A percentile compares a stretch with the other conserved stretches of the same genome.
Evolutionary conservation across 2,797 vertebrate genomes (phyloP).

Genomic region (Myoxocephalus aenaeus): DNA sequence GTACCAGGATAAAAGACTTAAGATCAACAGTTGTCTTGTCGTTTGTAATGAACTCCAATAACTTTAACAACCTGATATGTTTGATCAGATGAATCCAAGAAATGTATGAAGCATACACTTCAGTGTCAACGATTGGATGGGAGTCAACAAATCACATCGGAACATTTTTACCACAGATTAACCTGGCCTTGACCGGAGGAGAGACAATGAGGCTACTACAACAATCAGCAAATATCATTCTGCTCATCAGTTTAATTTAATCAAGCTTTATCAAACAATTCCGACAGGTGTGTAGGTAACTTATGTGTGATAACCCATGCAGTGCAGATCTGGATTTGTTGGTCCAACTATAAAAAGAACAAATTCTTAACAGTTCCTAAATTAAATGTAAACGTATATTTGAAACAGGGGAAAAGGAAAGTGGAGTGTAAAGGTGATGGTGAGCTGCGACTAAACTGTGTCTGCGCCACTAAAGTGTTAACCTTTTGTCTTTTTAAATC

Average conservation of each 20-base stretch:
- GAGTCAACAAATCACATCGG: not conserved
- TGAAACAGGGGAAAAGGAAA: conserved; percentile 5
- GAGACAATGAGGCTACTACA: not conserved
- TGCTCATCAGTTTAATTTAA: not conserved
- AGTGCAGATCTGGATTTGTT: not conserved
- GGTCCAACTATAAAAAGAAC: conserved; percentile 3
- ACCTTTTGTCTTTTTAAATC: not conserved
- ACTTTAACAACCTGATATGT: not conserved
- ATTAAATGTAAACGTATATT: not conserved
- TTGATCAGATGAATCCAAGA: not conserved
- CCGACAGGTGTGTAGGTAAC: conserved; percentile 4
- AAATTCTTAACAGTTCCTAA: not conserved
- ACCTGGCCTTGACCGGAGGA: not conserved
- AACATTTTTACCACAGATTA: not conserved
- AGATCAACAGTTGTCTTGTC: conserved; percentile 54
- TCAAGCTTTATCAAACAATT: conserved; percentile 38
- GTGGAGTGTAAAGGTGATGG: no score
- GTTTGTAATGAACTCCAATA: conserved; percentile 12
- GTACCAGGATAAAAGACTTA: conserved; percentile 77
- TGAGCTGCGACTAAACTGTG: no score
- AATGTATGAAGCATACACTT: not conserved
- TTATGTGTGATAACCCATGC: conserved; percentile 4
- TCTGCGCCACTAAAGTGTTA: not conserved
- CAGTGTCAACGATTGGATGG: not conserved
- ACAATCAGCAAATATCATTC: not conserved